Percentiles rank a stretch among this genome's conserved stretches.
Evolutionary conservation across 1,140 invertebrate species (phyloP).

Genomic region (Habropoda laboriosa): DNA sequence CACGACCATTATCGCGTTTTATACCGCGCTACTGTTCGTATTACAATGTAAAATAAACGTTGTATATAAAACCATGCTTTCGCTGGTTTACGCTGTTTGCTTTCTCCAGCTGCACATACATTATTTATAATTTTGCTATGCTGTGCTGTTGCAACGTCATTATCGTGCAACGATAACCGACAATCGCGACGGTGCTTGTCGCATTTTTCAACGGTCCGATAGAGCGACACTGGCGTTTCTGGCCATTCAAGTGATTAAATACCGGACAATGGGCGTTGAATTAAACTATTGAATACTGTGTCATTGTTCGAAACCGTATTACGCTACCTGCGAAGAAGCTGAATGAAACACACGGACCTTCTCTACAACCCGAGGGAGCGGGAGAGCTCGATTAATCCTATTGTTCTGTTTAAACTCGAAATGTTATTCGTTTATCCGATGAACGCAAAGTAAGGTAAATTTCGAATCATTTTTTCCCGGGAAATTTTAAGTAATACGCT

Average conservation of each 20-base stretch:
- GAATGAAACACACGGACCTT: neutral
- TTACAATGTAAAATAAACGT: conserved; percentile 15
- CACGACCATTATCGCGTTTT: neutral
- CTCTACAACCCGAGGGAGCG: neutral
- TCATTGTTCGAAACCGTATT: conserved; percentile 17
- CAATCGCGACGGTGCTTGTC: neutral
- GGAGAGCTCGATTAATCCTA: neutral
- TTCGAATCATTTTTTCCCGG: too few relatives aligned
- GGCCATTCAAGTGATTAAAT: conserved; percentile 3
- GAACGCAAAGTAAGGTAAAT: too few relatives aligned
- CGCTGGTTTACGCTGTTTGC: too few relatives aligned
- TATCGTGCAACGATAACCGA: conserved; percentile 5
- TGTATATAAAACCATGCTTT: neutral
- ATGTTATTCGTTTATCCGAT: neutral
- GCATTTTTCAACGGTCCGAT: neutral
- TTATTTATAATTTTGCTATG: conserved; percentile 17
- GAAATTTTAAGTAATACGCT: too few relatives aligned
- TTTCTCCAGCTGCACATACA: conserved; percentile 6
- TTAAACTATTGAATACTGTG: conserved; percentile 27
- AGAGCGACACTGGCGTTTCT: neutral
- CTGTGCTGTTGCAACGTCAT: neutral
- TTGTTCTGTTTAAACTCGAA: neutral
- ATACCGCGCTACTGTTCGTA: neutral
- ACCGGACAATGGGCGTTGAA: conserved; percentile 26
- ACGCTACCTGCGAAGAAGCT: conserved; percentile 1